Evolutionary conservation across 1,140 invertebrate species (phyloP).

Genomic region (Halesus radiatus): DNA sequence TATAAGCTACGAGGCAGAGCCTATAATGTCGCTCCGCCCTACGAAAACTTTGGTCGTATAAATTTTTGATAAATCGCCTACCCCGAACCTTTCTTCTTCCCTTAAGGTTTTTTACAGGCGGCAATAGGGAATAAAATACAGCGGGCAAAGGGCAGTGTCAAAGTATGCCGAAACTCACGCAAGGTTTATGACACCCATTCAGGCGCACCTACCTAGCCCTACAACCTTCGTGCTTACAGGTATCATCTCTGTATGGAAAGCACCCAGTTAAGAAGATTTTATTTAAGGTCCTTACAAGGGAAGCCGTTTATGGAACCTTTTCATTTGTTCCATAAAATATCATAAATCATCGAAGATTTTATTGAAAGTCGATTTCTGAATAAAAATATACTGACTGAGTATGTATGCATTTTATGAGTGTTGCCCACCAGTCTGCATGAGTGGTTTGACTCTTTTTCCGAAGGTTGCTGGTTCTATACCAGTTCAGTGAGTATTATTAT

Average conservation of each 20-base stretch:
- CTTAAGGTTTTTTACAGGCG: conserved; percentile 32
- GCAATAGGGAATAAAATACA: conserved; percentile 47
- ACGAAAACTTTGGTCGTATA: conserved; percentile 50
- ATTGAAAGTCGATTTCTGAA: too few relatives aligned
- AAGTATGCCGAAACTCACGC: neutral
- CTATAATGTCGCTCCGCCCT: conserved; percentile 43
- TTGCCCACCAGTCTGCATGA: too few relatives aligned
- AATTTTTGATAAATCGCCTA: conserved; percentile 52
- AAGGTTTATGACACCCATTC: conserved; percentile 27
- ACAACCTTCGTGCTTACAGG: too few relatives aligned
- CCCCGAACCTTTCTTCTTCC: conserved; percentile 37
- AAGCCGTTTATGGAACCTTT: too few relatives aligned
- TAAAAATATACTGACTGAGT: too few relatives aligned
- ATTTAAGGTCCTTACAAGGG: neutral
- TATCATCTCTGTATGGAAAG: neutral
- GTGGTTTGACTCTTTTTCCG: too few relatives aligned
- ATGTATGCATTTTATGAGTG: too few relatives aligned
- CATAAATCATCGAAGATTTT: too few relatives aligned
- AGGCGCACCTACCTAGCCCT: too few relatives aligned
- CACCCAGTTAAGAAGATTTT: neutral
- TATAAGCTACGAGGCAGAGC: conserved; percentile 7
- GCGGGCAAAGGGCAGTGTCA: conserved; percentile 32
- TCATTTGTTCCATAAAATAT: too few relatives aligned
- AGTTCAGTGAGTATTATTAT: neutral
- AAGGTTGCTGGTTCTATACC: neutral